Evolutionary conservation across 2,888 invertebrate genomes (phyloP), one percentile per base, ranked within the genome.

Genomic region (Acleris holmiana): DNA sequence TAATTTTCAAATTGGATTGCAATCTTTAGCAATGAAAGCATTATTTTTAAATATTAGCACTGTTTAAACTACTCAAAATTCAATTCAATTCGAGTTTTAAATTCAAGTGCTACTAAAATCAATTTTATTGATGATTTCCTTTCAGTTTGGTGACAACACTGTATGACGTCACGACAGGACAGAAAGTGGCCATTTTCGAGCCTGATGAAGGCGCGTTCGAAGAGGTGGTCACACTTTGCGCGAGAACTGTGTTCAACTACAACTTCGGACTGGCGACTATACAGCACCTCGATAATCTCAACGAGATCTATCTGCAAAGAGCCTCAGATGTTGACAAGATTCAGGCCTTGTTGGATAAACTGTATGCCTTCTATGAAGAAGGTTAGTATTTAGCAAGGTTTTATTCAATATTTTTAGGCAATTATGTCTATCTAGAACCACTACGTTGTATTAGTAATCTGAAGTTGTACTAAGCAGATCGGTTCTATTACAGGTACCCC

Each of bases 101-200:
- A 35, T 35, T 35, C 13, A 29, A 10, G 29, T 29, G 13, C 13
- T 35, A 35, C 35, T 1, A 8, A 35, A 35, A 35, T 13, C 35
- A 35, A 13, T n/a, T n/a, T n/a, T n/a, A n/a, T 35, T 13, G 13
- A 35, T 21, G 17, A 25, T 17, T 7, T 29, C 6, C 23, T 89
- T 91, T 2, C 82, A 96, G 96, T 67, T 85, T 96, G 68, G 88
- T 95, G 61, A 93, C 96, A 61, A 94, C 95, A 2, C 84, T 97
- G 3, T 95, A 95, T 76, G 93, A 94, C 62, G 76, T 76, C 4
- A 68, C 71, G 1, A 85, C 85, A 0, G 94, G 94, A 8, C 79
- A 82, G 18, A 93, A 93, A 75, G 79, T 94, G 2, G 76, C 86
- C 0, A 82, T 94, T 48, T 84, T 94, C 62, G 84, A 87, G 41